Evolutionary conservation across 2,113 vertebrate species (phyloP).

Genomic region (Montifringilla adamsi): DNA sequence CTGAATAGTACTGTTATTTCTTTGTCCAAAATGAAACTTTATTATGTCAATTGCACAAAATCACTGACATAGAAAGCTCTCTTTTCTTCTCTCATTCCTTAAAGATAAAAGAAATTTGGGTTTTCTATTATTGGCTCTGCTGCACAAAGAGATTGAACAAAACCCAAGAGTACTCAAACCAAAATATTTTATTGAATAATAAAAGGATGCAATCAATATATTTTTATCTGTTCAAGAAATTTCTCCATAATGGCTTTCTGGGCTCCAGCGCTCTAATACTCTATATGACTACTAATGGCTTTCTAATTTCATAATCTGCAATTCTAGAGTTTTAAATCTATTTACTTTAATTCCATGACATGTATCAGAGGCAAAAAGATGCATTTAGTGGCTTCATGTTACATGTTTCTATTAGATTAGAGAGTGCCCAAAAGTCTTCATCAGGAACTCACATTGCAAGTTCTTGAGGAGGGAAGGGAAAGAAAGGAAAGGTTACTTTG

Average conservation of each 20-base stretch:
- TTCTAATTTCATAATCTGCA: conserved; percentile 73
- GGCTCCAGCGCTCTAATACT: conserved; percentile 51
- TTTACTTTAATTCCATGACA: conserved; percentile 74
- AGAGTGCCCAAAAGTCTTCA: conserved; percentile 56
- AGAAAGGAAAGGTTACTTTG: neutral
- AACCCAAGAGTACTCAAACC: neutral
- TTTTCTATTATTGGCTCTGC: conserved; percentile 7
- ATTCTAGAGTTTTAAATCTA: conserved; percentile 71
- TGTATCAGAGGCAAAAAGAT: conserved; percentile 61
- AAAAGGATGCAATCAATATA: conserved; percentile 62
- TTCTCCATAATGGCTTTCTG: conserved; percentile 55
- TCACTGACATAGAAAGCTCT: neutral
- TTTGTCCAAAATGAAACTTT: neutral
- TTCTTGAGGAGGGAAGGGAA: neutral
- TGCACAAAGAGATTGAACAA: conserved; percentile 4
- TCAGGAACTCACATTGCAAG: conserved; percentile 17
- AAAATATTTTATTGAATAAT: conserved; percentile 67
- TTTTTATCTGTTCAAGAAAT: conserved; percentile 65
- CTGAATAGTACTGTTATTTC: neutral
- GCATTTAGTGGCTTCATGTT: conserved; percentile 62
- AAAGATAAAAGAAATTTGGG: neutral
- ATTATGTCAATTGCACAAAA: neutral
- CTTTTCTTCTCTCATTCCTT: neutral
- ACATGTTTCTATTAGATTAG: conserved; percentile 69
- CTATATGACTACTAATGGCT: conserved; percentile 68